These are phyloP conservation scores for Tylochromis polylepis DNA, from an alignment of 2,113 vertebrate species.

Conservation along the genomic window DNA sequence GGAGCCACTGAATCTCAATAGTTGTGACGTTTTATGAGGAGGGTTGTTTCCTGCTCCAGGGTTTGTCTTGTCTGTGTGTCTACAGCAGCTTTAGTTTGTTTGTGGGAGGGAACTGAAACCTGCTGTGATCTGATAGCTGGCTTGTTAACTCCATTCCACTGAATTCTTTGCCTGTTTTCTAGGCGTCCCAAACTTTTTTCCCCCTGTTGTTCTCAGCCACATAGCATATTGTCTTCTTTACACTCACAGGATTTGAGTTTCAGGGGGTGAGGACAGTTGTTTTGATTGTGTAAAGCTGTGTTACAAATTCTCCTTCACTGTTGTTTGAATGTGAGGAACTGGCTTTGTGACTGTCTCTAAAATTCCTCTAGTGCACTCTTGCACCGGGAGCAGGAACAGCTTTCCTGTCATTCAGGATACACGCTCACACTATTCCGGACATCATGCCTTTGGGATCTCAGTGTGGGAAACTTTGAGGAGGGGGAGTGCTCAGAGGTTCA, in stretches of 20 bases:
- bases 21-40: neutral
- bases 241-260: neutral
- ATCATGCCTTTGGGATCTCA: conserved; percentile 48
- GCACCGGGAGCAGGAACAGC: conserved; percentile 40
- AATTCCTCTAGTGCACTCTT: conserved; percentile 34
- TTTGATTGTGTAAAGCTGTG: neutral
- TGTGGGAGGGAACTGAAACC: neutral
- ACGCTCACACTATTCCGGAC: conserved; percentile 56
- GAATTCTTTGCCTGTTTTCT: conserved; percentile 25
- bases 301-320: neutral
- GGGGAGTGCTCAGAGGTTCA: conserved; percentile 43
- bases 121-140: neutral
- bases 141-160: conserved; percentile 35
- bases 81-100: neutral
- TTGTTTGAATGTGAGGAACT: neutral
- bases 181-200: conserved; percentile 40
- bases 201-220: conserved; percentile 32
- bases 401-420: conserved; percentile 71
- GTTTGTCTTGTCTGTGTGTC: neutral
- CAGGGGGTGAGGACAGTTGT: conserved; percentile 12
- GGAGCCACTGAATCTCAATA: neutral
- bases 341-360: neutral
- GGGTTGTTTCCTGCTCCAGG: neutral
- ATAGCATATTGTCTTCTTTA: conserved; percentile 8
- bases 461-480: conserved; percentile 60